Evolutionary conservation across 2,113 vertebrate genomes (phyloP).

Genomic region (Cyanoliseus patagonus): DNA sequence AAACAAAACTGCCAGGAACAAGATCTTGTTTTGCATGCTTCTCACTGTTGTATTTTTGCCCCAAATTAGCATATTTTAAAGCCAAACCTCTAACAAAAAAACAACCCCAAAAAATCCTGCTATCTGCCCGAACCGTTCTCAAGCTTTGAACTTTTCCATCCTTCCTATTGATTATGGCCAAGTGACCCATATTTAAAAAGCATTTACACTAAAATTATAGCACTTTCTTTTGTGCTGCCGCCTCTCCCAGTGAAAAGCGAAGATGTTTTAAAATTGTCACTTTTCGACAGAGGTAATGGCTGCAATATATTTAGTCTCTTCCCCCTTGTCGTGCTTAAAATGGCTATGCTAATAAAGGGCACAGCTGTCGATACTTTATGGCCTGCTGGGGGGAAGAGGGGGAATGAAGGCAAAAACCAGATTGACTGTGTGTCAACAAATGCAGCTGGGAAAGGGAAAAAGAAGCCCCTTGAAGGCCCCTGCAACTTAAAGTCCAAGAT

Average conservation of each 20-base stretch:
- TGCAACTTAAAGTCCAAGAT: conserved; percentile 77
- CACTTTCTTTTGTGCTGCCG: conserved; percentile 73
- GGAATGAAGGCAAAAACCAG: conserved; percentile 76
- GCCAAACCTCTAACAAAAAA: neutral
- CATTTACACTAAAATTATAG: conserved; percentile 86
- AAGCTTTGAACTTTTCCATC: conserved; percentile 69
- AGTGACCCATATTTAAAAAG: conserved; percentile 88
- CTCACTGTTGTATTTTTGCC: conserved; percentile 43
- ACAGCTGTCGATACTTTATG: conserved; percentile 97
- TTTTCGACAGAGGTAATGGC: conserved; percentile 87
- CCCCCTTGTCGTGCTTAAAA: conserved; percentile 71
- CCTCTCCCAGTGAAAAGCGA: conserved; percentile 79
- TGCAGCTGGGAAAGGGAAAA: conserved; percentile 90
- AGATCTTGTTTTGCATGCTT: conserved; percentile 49
- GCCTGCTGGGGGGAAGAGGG: conserved; percentile 71
- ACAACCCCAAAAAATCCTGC: neutral
- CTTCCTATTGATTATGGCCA: conserved; percentile 60
- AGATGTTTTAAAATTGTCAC: conserved; percentile 91
- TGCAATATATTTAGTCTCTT: conserved; percentile 85
- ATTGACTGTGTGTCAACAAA: conserved; percentile 97
- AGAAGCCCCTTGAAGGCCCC: conserved; percentile 83
- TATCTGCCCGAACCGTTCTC: conserved; percentile 49
- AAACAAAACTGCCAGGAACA: conserved; percentile 30
- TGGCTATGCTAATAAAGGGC: conserved; percentile 90
- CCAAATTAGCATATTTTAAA: conserved; percentile 73